These are phyloP conservation scores for Pseudorectes ferrugineus DNA, from an alignment of 2,113 vertebrate species.

Conservation along the genomic window DNA sequence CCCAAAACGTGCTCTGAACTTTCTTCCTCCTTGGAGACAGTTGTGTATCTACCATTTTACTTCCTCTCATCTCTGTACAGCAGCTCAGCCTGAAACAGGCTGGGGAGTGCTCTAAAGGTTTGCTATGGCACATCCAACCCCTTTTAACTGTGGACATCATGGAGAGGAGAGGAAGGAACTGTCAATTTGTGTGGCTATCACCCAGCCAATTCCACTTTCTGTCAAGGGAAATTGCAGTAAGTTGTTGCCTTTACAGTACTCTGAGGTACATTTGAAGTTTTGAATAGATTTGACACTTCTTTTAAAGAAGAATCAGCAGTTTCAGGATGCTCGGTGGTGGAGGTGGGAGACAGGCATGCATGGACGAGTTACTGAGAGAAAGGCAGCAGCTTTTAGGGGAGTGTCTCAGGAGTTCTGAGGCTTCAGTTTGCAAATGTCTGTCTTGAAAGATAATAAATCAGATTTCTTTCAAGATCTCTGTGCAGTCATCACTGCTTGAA, in stretches of 20 bases:
- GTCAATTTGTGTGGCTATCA: constrained; percentile 70
- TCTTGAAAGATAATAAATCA: not conserved
- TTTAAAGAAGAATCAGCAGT: not conserved
- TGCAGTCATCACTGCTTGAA: not conserved
- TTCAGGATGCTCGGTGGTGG: not conserved
- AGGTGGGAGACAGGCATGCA: not conserved
- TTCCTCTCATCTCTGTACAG: not conserved
- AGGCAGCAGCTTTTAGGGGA: not conserved
- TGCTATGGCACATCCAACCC: constrained; percentile 24
- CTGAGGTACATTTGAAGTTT: constrained; percentile 37
- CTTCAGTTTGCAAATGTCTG: not conserved
- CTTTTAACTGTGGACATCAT: constrained; percentile 63
- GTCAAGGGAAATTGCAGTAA: constrained; percentile 26
- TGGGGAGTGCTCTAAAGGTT: not conserved
- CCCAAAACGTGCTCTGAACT: not conserved
- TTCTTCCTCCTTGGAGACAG: not conserved
- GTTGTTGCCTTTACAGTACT: constrained; percentile 2
- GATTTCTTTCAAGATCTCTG: not conserved
- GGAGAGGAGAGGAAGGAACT: constrained; percentile 80
- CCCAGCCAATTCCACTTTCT: constrained; percentile 34
- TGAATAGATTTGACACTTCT: not conserved
- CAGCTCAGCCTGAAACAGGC: constrained; percentile 11
- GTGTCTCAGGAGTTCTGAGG: not conserved
- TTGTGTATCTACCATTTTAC: not conserved
- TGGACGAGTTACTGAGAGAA: not conserved